Percentiles rank a stretch among this genome's conserved stretches.
phyloP scores from a whole-genome alignment of 2,888 invertebrate species.

The Synergus japonicus region DNA sequence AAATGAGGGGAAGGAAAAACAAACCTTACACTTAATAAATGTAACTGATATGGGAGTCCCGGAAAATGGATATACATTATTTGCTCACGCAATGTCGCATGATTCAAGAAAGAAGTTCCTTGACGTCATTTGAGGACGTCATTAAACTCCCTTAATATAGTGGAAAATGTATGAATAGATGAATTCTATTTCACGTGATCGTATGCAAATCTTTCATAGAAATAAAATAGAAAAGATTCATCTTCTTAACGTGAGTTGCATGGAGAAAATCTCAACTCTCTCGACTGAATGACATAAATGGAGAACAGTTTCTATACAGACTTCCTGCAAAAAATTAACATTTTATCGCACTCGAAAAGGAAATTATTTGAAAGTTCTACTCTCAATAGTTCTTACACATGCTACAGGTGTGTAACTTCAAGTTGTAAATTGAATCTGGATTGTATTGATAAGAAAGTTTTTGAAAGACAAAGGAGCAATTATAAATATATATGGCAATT shows the following conservation, averaged over 20 bases:
- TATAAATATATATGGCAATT: not conserved
- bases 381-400: not conserved
- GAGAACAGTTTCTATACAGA: not conserved
- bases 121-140: constrained; percentile 61
- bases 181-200: not conserved
- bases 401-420: not conserved
- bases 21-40: constrained; percentile 43
- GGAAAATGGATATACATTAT: constrained; percentile 56
- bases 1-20: constrained; percentile 7
- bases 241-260: not conserved
- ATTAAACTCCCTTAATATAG: constrained; percentile 52
- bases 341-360: not conserved
- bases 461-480: not conserved
- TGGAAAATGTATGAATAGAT: not conserved
- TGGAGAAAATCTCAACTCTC: not conserved
- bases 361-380: constrained; percentile 10
- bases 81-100: constrained; percentile 68
- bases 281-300: not conserved
- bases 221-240: not conserved
- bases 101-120: constrained; percentile 48
- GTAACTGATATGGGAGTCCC: not conserved
- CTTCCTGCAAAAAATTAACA: constrained; percentile 5
- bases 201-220: not conserved
- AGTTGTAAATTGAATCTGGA: not conserved
- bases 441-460: not conserved